phyloP scores from a whole-genome alignment of 2,113 vertebrate genomes.

The Mormyrus lacerda region DNA sequence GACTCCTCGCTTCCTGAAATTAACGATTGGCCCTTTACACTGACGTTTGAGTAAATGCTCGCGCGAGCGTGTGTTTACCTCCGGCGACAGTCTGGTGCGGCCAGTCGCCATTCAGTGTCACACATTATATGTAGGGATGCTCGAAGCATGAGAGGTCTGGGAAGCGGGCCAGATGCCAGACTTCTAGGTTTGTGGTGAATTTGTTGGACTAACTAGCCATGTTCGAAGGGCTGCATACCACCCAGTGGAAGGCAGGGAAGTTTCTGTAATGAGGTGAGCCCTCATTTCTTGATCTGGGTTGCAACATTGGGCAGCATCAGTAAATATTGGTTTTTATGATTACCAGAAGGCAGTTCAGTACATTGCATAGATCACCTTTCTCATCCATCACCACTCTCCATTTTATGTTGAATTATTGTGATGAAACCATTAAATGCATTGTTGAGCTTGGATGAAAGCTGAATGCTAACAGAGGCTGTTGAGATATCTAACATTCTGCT shows the following conservation, averaged over 20 bases:
- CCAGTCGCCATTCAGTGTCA: background rate
- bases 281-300: background rate
- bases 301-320: background rate
- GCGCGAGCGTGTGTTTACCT: background rate
- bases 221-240: background rate
- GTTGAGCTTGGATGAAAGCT: slow-evolving; percentile 4
- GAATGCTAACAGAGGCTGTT: slow-evolving; percentile 47
- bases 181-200: background rate
- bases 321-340: background rate
- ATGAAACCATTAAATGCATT: background rate
- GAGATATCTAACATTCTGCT: slow-evolving; percentile 35
- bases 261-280: background rate
- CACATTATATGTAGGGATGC: background rate
- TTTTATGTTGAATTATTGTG: background rate
- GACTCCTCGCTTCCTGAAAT: background rate
- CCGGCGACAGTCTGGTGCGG: background rate
- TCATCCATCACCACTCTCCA: background rate
- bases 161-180: background rate
- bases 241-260: background rate
- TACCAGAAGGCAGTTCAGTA: background rate
- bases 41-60: background rate
- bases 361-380: background rate
- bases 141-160: background rate
- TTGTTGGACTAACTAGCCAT: background rate
- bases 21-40: background rate